A percentile compares a stretch with the other conserved stretches of the same genome.
These are phyloP conservation scores for Tenualosa ilisha DNA, from an alignment of 2,797 vertebrate species.

Conservation along the genomic window DNA sequence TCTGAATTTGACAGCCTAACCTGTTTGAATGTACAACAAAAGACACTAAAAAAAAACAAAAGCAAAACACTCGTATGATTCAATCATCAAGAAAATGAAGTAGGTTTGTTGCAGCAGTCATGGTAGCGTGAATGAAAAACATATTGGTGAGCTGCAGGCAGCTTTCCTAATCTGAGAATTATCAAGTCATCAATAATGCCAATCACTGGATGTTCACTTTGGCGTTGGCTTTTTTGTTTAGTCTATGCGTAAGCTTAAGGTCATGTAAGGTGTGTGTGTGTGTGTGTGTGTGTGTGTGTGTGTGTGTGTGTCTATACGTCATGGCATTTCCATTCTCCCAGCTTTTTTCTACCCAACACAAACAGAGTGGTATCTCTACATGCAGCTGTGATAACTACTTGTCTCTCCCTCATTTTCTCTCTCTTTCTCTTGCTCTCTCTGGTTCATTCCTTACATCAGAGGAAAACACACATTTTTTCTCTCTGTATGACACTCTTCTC, in stretches of 20 bases:
- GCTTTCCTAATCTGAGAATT: conserved; percentile 35
- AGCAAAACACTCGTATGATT: not conserved
- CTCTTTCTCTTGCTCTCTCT: not conserved
- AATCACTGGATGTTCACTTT: conserved; percentile 29
- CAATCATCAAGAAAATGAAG: conserved; percentile 29
- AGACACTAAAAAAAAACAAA: not conserved
- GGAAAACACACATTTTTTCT: not conserved
- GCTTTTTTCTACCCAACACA: not conserved
- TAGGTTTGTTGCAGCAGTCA: conserved; percentile 32
- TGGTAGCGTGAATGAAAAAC: conserved; percentile 22
- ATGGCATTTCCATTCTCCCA: conserved; percentile 7
- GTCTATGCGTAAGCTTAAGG: conserved; percentile 25
- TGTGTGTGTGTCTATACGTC: not conserved
- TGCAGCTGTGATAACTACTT: conserved; percentile 1
- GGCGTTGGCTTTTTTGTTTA: not conserved
- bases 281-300: conserved; percentile 9
- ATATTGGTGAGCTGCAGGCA: conserved; percentile 7
- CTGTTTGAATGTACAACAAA: not conserved
- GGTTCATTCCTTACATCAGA: not conserved
- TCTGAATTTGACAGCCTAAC: conserved; percentile 17
- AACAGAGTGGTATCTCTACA: conserved; percentile 7
- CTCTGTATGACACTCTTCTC: not conserved
- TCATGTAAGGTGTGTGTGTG: conserved; percentile 22
- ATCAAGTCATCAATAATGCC: conserved; percentile 35
- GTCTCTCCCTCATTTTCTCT: not conserved